Evolutionary conservation across 64 coral and sea anemone species (phyloP).

Genomic region (Montipora cactus): DNA sequence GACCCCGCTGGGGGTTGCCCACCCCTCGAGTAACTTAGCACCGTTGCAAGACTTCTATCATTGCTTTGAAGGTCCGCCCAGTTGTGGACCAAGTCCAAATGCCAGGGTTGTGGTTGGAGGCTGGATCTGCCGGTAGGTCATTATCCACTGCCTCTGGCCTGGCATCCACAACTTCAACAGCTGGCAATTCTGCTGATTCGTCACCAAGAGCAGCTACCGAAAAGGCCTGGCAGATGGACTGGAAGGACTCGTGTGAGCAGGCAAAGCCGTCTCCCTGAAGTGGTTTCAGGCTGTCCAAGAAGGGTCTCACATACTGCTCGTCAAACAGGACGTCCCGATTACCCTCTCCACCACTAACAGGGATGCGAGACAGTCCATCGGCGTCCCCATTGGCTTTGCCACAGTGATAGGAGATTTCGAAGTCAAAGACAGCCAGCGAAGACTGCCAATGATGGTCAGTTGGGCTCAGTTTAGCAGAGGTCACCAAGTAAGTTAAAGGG

Average conservation of each 20-base stretch:
- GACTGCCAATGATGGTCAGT: constrained; percentile 77
- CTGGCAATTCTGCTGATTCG: constrained; percentile 2
- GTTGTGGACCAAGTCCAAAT: too few species aligned
- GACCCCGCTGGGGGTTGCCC: background rate
- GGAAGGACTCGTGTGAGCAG: constrained; percentile 42
- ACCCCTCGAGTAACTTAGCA: background rate
- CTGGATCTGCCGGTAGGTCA: background rate
- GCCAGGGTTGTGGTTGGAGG: background rate
- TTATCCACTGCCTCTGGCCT: constrained; percentile 30
- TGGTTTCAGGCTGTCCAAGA: constrained; percentile 49
- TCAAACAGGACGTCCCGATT: constrained; percentile 14
- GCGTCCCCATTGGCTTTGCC: constrained; percentile 32
- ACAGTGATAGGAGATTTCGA: constrained; percentile 23
- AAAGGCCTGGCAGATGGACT: background rate
- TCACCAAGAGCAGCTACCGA: background rate
- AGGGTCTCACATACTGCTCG: constrained; percentile 33
- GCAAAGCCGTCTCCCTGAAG: background rate
- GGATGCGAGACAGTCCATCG: constrained; percentile 32
- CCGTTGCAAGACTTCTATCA: constrained; percentile 3
- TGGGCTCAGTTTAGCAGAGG: constrained; percentile 50
- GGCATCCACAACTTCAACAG: constrained; percentile 55
- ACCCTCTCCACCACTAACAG: background rate
- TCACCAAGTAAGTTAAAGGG: constrained; percentile 45
- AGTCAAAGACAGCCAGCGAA: constrained; percentile 43
- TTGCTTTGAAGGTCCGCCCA: background rate